Conservation (phyloP, 2,888 invertebrate species). For the Drosophila mimica region DNA sequence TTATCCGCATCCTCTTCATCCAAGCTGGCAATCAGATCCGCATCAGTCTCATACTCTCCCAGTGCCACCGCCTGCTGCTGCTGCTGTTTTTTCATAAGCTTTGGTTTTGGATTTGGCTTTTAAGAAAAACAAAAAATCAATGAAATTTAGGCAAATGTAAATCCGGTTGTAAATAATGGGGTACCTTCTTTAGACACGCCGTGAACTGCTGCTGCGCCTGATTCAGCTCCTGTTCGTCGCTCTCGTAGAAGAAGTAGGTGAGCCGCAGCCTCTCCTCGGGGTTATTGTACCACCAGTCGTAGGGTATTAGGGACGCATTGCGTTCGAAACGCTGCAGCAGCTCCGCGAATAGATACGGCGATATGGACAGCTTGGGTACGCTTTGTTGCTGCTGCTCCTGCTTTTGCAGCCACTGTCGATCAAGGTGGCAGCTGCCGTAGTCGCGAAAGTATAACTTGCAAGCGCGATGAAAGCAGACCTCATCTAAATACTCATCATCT, state of each 20-base stretch:
- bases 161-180: background rate
- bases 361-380: slow-evolving; percentile 77
- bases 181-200: background rate
- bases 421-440: slow-evolving; percentile 7
- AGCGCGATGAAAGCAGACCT: slow-evolving; percentile 44
- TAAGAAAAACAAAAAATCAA: background rate
- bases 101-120: background rate
- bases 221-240: slow-evolving; percentile 35
- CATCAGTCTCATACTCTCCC: slow-evolving; percentile 60
- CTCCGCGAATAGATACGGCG: slow-evolving; percentile 74
- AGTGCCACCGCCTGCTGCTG: background rate
- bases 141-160: background rate
- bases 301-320: slow-evolving; percentile 75
- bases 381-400: slow-evolving; percentile 62
- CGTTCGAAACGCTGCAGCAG: slow-evolving; percentile 67
- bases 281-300: slow-evolving; percentile 66
- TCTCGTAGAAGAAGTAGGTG: slow-evolving; percentile 82
- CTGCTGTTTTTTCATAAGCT: background rate
- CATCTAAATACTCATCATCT: background rate
- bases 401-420: slow-evolving; percentile 20
- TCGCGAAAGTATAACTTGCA: slow-evolving; percentile 65
- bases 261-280: slow-evolving; percentile 70
- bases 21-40: slow-evolving; percentile 45
- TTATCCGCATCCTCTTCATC: slow-evolving; percentile 41
- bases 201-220: background rate